Evolutionary conservation across 2,113 vertebrate genomes (phyloP).

Genomic region (Chiloscyllium plagiosum): DNA sequence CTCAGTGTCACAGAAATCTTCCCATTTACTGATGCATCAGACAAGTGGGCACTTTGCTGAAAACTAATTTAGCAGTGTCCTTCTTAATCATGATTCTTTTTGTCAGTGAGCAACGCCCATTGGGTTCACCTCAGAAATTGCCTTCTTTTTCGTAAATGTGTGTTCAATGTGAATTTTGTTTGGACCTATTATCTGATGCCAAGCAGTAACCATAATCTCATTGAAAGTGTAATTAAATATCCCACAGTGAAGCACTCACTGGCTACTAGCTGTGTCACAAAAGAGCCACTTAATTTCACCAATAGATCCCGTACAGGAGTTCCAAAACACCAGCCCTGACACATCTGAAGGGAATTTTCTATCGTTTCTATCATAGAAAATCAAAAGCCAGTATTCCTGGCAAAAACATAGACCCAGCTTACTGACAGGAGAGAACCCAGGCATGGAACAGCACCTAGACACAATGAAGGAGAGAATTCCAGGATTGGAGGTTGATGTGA

Average conservation of each 20-base stretch:
- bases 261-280: neutral
- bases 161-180: no score
- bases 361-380: neutral
- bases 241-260: neutral
- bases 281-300: neutral
- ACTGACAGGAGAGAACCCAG: neutral
- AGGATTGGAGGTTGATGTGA: neutral
- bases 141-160: no score
- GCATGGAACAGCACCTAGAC: neutral
- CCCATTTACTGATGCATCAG: neutral
- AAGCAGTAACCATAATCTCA: neutral
- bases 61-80: neutral
- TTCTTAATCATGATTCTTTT: no score
- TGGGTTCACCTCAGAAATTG: no score
- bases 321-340: neutral
- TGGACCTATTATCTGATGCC: no score
- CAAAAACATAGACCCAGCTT: neutral
- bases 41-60: neutral
- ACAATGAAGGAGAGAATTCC: neutral
- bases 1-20: neutral
- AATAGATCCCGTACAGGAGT: neutral
- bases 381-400: neutral
- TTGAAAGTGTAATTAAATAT: neutral
- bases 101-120: no score
- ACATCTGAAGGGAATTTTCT: neutral